phyloP scores from a whole-genome alignment of 92 coral and sea anemone genomes.

The Phenganax subtilis region DNA sequence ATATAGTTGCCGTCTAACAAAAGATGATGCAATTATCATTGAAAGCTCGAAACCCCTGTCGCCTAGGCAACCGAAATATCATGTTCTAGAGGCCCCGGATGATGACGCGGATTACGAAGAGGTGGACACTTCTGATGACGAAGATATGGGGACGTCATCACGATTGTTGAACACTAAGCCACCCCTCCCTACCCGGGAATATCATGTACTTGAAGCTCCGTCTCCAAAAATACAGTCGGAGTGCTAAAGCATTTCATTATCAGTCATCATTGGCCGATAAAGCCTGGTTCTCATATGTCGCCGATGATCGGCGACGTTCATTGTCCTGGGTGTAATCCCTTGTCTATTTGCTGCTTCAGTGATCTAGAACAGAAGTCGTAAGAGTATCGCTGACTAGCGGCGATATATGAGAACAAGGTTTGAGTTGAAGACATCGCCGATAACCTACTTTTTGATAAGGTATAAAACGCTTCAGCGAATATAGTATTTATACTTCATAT shows the following conservation, averaged over 20 bases:
- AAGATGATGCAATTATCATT: conserved; percentile 22
- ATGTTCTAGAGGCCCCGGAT: conserved; percentile 21
- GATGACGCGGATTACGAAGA: conserved; percentile 32
- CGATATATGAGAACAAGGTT: too few species aligned
- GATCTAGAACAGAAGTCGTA: too few species aligned
- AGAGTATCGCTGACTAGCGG: too few species aligned
- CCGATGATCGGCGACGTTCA: too few species aligned
- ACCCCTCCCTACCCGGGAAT: conserved; percentile 25
- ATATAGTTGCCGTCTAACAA: conserved; percentile 23
- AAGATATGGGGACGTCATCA: background rate
- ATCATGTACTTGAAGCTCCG: background rate
- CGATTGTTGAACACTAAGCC: background rate
- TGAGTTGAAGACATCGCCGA: too few species aligned
- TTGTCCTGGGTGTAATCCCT: too few species aligned
- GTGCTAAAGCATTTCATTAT: background rate
- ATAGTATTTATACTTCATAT: too few species aligned
- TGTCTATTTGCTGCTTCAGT: too few species aligned
- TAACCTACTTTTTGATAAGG: too few species aligned
- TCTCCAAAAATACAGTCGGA: background rate
- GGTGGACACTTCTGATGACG: conserved; percentile 21
- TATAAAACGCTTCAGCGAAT: too few species aligned
- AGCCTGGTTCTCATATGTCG: background rate
- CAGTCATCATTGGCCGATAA: background rate
- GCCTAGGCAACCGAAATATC: conserved; percentile 5
- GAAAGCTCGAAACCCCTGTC: background rate